Conservation (phyloP, 2,888 invertebrate species). For the Busseola fusca region DNA sequence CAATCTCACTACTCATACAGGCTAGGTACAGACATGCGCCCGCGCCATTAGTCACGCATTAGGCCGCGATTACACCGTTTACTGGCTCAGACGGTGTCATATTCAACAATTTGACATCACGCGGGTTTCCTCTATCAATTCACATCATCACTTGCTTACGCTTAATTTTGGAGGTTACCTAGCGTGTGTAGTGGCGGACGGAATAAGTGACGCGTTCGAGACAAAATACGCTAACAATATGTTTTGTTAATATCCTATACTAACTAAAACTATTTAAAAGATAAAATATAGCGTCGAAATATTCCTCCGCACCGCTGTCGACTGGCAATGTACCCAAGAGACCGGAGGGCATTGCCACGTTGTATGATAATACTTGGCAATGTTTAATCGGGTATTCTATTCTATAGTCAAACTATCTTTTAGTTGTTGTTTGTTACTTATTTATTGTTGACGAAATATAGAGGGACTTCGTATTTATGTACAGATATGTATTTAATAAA, state of each 20-base stretch:
- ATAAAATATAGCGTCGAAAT: too few species aligned
- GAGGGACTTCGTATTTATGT: too few species aligned
- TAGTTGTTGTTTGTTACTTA: not conserved
- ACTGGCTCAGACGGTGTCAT: conserved; percentile 60
- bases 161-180: conserved; percentile 77
- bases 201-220: not conserved
- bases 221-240: not conserved
- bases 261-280: too few species aligned
- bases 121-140: conserved; percentile 78
- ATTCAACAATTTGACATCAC: conserved; percentile 74
- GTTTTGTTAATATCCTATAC: too few species aligned
- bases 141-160: conserved; percentile 75
- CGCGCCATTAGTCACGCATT: conserved; percentile 54
- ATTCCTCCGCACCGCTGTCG: too few species aligned
- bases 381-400: too few species aligned
- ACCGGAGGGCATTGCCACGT: too few species aligned
- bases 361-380: too few species aligned
- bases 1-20: conserved; percentile 26
- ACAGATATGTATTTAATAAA: too few species aligned
- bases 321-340: too few species aligned
- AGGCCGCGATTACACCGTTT: conserved; percentile 46
- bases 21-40: conserved; percentile 29
- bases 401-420: too few species aligned
- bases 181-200: conserved; percentile 64
- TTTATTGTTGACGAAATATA: too few species aligned